These are phyloP conservation scores for Hepsetus odoe DNA, from an alignment of 2,113 vertebrate genomes.

Conservation along the genomic window DNA sequence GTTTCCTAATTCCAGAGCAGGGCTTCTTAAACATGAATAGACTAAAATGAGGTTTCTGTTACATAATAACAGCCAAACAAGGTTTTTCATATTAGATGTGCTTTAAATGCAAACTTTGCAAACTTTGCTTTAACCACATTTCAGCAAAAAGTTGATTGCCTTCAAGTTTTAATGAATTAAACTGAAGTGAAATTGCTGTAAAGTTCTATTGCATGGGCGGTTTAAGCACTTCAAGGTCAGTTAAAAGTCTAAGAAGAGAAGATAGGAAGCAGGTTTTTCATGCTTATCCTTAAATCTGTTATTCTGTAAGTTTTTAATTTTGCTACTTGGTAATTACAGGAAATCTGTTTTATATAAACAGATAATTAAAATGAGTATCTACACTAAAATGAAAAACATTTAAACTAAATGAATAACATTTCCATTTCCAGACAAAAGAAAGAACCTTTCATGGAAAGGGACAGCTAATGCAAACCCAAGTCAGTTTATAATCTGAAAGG, in stretches of 20 bases:
- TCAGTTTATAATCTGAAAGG: neutral
- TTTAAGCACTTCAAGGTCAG: neutral
- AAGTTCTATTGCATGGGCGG: neutral
- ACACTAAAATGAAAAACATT: no score
- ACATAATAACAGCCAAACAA: neutral
- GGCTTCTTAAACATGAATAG: no score
- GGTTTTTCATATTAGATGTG: neutral
- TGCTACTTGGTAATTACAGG: no score
- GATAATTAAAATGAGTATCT: no score
- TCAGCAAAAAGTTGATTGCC: neutral
- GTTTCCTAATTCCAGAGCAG: no score
- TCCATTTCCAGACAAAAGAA: no score
- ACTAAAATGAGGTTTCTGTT: neutral
- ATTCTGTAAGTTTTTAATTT: no score
- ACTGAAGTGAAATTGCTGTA: neutral
- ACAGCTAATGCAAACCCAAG: neutral
- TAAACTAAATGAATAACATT: neutral
- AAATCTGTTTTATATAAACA: no score
- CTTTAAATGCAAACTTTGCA: neutral
- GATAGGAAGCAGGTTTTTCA: no score
- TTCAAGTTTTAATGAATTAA: neutral
- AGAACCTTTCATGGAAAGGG: neutral
- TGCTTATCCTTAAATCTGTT: no score
- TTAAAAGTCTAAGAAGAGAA: neutral
- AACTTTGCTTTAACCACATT: neutral